Evolutionary conservation across 1,140 invertebrate species (phyloP).

Genomic region (Rhizoglyphus robini): DNA sequence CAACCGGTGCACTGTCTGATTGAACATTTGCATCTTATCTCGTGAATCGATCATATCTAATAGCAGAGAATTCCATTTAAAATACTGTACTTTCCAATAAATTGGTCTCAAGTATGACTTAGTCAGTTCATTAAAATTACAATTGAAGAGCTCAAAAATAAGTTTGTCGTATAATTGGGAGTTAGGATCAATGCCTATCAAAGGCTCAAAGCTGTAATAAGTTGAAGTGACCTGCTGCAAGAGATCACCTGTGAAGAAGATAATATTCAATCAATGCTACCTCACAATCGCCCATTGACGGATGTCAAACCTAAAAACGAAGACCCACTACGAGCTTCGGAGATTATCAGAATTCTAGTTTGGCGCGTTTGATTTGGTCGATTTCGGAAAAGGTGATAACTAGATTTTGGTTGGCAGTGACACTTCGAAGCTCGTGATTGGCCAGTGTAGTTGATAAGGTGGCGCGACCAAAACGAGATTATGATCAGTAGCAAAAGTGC

Average conservation of each 20-base stretch:
- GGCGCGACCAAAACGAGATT: too few species aligned
- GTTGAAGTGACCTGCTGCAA: conserved; percentile 5
- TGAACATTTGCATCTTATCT: conserved; percentile 11
- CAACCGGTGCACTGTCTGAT: not conserved
- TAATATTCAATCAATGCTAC: too few species aligned
- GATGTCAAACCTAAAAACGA: conserved; percentile 10
- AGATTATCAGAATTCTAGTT: not conserved
- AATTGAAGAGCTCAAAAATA: not conserved
- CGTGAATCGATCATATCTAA: not conserved
- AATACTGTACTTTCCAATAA: conserved; percentile 17
- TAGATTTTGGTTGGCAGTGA: too few species aligned
- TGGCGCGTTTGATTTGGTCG: not conserved
- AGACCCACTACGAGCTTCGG: conserved; percentile 15
- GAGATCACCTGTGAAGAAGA: conserved; percentile 12
- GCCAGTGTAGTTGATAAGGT: too few species aligned
- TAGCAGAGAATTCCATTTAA: conserved; percentile 5
- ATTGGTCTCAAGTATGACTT: conserved; percentile 6
- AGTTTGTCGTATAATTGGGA: not conserved
- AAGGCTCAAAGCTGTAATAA: conserved; percentile 16
- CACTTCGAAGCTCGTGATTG: too few species aligned
- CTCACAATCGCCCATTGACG: too few species aligned
- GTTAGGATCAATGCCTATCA: not conserved
- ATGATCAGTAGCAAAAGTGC: too few species aligned
- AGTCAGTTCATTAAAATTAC: not conserved
- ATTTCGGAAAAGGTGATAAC: too few species aligned